These are phyloP conservation scores for Caenorhabditis japonica DNA, from an alignment of 2,888 invertebrate genomes.

Conservation along the genomic window DNA sequence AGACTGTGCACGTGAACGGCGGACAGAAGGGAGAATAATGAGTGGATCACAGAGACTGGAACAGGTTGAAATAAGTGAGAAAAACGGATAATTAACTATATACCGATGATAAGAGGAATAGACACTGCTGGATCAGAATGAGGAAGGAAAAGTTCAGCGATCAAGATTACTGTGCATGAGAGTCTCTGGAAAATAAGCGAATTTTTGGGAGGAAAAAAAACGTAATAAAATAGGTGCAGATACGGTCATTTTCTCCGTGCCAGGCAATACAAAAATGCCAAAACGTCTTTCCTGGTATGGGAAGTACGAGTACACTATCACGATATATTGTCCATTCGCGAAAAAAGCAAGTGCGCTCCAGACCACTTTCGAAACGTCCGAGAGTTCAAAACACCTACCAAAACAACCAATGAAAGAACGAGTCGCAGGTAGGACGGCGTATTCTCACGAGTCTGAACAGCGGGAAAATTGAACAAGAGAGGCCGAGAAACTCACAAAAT, in stretches of 20 bases:
- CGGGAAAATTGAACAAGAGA: not conserved
- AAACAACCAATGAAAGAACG: constrained; percentile 21
- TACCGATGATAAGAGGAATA: constrained; percentile 37
- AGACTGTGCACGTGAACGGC: constrained; percentile 44
- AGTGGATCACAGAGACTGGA: constrained; percentile 40
- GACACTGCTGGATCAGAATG: constrained; percentile 49
- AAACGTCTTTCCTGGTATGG: too few species aligned
- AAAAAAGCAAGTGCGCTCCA: too few species aligned
- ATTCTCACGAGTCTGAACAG: constrained; percentile 33
- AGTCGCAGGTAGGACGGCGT: constrained; percentile 37
- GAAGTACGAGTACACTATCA: too few species aligned
- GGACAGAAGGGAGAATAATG: constrained; percentile 27
- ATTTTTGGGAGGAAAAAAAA: too few species aligned
- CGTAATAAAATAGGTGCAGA: too few species aligned
- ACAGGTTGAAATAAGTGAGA: not conserved
- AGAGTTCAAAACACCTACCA: constrained; percentile 29
- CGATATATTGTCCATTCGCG: too few species aligned
- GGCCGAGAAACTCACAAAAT: constrained; percentile 50
- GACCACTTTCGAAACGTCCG: too few species aligned
- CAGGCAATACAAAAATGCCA: constrained; percentile 13
- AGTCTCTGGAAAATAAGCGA: too few species aligned
- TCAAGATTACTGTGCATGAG: constrained; percentile 25
- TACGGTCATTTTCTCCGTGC: too few species aligned
- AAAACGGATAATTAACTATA: not conserved
- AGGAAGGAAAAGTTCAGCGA: constrained; percentile 49